Base-by-base conservation (phyloP, 2,113 vertebrate genomes). In the Prochilodus magdalenae region DNA sequence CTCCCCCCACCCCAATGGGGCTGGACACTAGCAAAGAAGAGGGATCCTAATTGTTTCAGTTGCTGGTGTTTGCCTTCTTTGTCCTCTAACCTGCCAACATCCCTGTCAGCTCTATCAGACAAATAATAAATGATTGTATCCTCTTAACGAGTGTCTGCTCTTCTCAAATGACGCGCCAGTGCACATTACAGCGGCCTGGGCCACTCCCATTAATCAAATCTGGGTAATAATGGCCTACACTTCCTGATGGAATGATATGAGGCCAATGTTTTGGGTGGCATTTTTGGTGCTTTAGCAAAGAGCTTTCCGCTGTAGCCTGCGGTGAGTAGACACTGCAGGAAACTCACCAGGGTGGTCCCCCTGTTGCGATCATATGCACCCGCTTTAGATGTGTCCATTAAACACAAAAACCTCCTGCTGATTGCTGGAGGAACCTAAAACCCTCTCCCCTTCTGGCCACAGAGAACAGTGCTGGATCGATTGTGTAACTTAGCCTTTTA, bases 401-500 rank as follows among this genome's bases (percentile, higher is more conserved):
- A 87, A 85, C 90, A 76, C 73, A 83, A 88, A 90, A 90, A 78
- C 86, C 73, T 70, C 86, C 74, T 62, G 66, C 53, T 57, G 73
- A 85, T 83, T 85, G 77, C 40, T 36, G 80, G 70, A 79, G 81
- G 75, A 84, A 87, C 79, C 73, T 76, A 79, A 86, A 82, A 82
- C 85, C 62, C 63, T 73, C 79, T 90, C 81, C 84, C 75, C 77
- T 85, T 83, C 51, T 81, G 88, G 84, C 86, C 81, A 81, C 83
- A 84, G 65, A 26, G 0, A 66, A 55, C 33, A 73, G 74, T 51
- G 57, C 24, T 36, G 62, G 80, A 92, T 92, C 90, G 24, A 92
- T 93, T 86, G 89, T 88, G 89, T 92, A 87, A 85, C 83, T 91
- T 90, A 88, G 88, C 87, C 76, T 82, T 93, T 93, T 93, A 93